Base-by-base conservation (phyloP, 2,113 vertebrate genomes). In the Lanius ludovicianus region DNA sequence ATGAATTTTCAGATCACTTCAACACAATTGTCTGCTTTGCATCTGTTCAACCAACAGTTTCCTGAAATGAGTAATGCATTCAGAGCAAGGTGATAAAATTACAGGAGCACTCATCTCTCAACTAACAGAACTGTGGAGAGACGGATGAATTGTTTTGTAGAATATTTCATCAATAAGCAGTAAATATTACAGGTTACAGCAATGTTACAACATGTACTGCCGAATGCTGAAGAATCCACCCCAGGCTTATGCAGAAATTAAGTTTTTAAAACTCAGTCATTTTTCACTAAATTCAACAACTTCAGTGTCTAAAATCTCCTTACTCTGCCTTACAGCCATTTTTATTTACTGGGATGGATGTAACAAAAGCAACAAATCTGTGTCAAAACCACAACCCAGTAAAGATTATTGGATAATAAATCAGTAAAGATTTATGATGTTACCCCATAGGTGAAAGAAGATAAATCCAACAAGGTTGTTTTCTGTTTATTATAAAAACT, bases 261-360 rank as follows among this genome's bases (percentile, higher is more conserved):
- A 68, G 78, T 75, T 50, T 95, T 94, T 93, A 84, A 95, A 96
- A 92, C 92, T 91, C 89, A 30, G 69, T 80, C 57, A 84, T 96
- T 97, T 97, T 96, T 95, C 93, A 95, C 76, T 90, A 94, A 82
- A 96, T 94, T 87, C 83, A 95, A 89, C 87, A 78, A 81, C 93
- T 96, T 83, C 92, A 86, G 44, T 96, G 74, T 93, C 92, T 97
- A 76, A 95, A 89, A 92, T 59, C 27, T 60, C 27, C 55, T 76
- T 87, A 79, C 52, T 50, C 67, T 95, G 82, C 92, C 89, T 86
- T 92, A 81, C 81, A 78, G 62, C 52, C 74, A 73, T 89, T 96
- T 92, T 6, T 91, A 41, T 60, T 81, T 35, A 59, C 46, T 76
- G 89, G 44, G 69, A 31, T 77, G 47, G 73, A 77, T 82, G n/a